Evolutionary conservation across 2,888 invertebrate species (phyloP).

Genomic region (Deilephila elpenor): DNA sequence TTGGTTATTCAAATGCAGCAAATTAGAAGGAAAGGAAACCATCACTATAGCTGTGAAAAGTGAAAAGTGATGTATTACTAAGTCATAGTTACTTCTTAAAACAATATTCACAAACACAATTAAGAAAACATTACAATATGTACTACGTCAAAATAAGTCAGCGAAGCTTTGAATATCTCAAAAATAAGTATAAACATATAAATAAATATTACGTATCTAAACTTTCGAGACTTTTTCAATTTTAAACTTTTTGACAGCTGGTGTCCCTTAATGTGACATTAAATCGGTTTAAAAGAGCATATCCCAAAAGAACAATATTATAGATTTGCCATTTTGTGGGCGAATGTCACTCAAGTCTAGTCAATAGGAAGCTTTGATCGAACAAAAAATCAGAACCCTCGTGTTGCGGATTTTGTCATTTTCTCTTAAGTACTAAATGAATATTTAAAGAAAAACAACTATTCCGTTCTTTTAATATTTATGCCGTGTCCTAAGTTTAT

Average conservation of each 20-base stretch:
- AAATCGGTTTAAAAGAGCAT: conserved; percentile 65
- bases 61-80: too few species aligned
- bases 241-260: conserved; percentile 62
- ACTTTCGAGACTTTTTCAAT: conserved; percentile 40
- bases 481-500: neutral
- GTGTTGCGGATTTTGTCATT: conserved; percentile 28
- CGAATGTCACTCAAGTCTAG: conserved; percentile 75
- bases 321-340: conserved; percentile 76
- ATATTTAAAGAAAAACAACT: neutral
- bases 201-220: neutral
- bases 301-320: conserved; percentile 77
- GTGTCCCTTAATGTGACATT: conserved; percentile 70
- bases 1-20: neutral
- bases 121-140: too few species aligned
- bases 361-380: conserved; percentile 57
- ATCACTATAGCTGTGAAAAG: neutral
- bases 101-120: too few species aligned
- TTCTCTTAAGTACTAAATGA: neutral
- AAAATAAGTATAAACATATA: neutral
- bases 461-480: neutral
- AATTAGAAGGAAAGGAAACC: neutral
- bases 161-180: neutral
- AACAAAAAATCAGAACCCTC: conserved; percentile 53
- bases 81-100: too few species aligned
- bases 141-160: too few species aligned